These are phyloP conservation scores for Eustalomyia histrio DNA, from an alignment of 2,888 invertebrate genomes.

Conservation along the genomic window DNA sequence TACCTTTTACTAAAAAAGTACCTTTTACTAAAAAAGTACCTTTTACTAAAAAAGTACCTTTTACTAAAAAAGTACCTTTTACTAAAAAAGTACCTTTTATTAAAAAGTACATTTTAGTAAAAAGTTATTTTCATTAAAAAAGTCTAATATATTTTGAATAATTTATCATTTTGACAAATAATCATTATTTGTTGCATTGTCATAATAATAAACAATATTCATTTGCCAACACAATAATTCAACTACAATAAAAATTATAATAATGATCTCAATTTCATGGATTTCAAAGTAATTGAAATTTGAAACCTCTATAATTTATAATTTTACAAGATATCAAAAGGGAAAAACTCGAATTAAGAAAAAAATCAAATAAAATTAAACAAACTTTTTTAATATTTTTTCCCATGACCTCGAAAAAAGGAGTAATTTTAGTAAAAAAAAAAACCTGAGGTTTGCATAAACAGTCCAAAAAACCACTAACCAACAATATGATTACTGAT, in stretches of 20 bases:
- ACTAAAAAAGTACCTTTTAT: too few relatives aligned
- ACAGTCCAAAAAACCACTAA: conserved; percentile 60
- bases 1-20: too few relatives aligned
- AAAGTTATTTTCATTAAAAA: too few relatives aligned
- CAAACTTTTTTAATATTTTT: conserved; percentile 62
- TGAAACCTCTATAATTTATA: conserved; percentile 48
- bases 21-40: too few relatives aligned
- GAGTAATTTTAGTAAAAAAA: conserved; percentile 73
- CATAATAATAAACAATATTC: not conserved
- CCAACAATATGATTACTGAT: conserved; percentile 48
- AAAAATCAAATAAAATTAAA: conserved; percentile 36
- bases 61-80: too few relatives aligned
- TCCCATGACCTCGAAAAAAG: conserved; percentile 77
- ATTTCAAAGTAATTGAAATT: conserved; percentile 54
- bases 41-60: too few relatives aligned
- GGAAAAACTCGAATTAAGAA: not conserved
- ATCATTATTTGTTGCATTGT: not conserved
- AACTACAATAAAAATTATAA: conserved; percentile 34
- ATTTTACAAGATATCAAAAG: conserved; percentile 31
- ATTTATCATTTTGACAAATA: not conserved
- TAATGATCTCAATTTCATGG: conserved; percentile 68
- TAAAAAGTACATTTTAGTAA: too few relatives aligned
- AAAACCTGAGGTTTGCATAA: conserved; percentile 49
- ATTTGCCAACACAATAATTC: not conserved
- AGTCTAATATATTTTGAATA: too few relatives aligned